A percentile compares a stretch with the other conserved stretches of the same genome.
phyloP scores from a whole-genome alignment of 2,797 vertebrate species.

The Iguana delicatissima region DNA sequence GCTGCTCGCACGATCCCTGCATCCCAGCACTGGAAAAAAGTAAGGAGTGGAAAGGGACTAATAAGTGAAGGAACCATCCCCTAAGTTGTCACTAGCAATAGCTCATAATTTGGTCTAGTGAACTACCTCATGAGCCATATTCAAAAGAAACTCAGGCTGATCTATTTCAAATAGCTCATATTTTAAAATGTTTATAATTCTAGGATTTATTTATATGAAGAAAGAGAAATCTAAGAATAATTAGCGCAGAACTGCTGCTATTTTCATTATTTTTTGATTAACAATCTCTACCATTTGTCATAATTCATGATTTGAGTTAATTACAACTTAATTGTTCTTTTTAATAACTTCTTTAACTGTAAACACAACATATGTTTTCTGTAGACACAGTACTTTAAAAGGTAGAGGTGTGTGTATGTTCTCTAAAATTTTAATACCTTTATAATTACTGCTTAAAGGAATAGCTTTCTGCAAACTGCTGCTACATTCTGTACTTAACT shows the following conservation, averaged over 20 bases:
- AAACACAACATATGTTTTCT: constrained; percentile 2
- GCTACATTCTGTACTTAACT: neutral
- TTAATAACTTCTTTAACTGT: neutral
- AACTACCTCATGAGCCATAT: neutral
- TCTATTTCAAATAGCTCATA: neutral
- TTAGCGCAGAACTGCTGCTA: neutral
- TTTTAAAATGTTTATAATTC: constrained; percentile 13
- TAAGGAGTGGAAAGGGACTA: no score
- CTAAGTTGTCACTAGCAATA: neutral
- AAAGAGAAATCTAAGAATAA: constrained; percentile 17
- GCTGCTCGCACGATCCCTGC: no score
- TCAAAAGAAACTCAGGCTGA: neutral
- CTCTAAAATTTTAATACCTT: constrained; percentile 1
- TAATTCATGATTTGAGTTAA: constrained; percentile 23
- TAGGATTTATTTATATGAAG: constrained; percentile 55
- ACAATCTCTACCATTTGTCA: constrained; percentile 10
- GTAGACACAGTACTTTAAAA: constrained; percentile 1
- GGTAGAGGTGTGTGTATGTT: neutral
- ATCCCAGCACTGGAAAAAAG: no score
- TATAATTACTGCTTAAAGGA: neutral
- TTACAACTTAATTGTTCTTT: constrained; percentile 22
- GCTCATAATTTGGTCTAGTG: neutral
- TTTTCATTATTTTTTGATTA: constrained; percentile 29
- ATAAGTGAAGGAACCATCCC: no score
- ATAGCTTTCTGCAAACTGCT: neutral